Base-by-base conservation (phyloP, 2,888 invertebrate genomes). In the Omphaloscelis lunosa region DNA sequence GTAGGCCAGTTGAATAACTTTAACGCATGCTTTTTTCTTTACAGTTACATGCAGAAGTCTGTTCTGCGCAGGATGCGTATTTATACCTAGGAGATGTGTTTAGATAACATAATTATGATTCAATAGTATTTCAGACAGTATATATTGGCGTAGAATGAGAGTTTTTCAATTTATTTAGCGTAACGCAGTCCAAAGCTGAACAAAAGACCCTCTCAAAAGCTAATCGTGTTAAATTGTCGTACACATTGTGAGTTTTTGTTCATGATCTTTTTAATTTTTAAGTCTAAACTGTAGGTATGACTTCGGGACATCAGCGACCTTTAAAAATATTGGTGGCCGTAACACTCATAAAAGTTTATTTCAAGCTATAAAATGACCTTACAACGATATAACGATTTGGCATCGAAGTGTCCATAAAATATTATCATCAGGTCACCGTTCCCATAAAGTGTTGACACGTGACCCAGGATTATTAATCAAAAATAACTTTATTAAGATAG, bases 391-490 rank as follows among this genome's bases (percentile, higher is more conserved):
- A 82, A 75, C 84, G 76, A 83, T 80, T 83, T 86, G 74, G 69
- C 51, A 75, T 79, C 73, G 63, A 72, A 80, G 78, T 80, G 77
- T 80, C 83, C 77, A 90, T 91, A 91, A 91, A 91, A 88, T 90
- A 89, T 90, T 89, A 91, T 88, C 85, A 80, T 80, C 80, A 82
- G 89, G 89, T 86, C 86, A 86, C 77, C 71, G 83, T 78, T 81
- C 82, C 58, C 71, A 82, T 83, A 86, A 90, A 90, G 85, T 86
- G 85, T 82, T 73, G 80, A 86, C 89, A 89, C 89, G 89, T 89
- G 89, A 80, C 88, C 82, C 79, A 85, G 62, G 86, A 83, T 85
- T 83, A 86, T 86, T 85, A 82, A 84, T 86, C 11, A 29, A 83
- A 71, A 58, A 20, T 34, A 41, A 62, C 20, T 3, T 41, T 15